Evolutionary conservation across 2,797 vertebrate genomes (phyloP).

Genomic region (Iguana delicatissima): DNA sequence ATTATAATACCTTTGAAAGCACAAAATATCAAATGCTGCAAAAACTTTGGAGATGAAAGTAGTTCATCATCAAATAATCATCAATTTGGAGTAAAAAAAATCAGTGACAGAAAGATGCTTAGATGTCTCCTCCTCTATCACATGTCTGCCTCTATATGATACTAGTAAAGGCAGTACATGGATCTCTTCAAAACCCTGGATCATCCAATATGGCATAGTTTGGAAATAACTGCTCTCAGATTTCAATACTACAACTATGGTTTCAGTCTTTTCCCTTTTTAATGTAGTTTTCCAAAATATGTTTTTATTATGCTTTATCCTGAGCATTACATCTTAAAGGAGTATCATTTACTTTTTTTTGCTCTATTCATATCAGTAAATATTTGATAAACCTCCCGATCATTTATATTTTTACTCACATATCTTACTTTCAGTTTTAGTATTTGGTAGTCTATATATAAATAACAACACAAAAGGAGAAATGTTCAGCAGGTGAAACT

Average conservation of each 20-base stretch:
- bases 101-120: not conserved
- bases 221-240: not conserved
- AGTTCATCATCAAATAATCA: not conserved
- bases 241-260: not conserved
- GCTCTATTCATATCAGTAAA: not conserved
- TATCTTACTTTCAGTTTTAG: not conserved
- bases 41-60: not conserved
- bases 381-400: not conserved
- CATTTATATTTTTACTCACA: not conserved
- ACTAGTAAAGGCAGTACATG: not conserved
- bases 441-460: not conserved
- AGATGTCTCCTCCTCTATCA: not conserved
- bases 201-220: not conserved
- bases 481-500: not conserved
- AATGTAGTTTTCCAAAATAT: not conserved
- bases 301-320: not conserved
- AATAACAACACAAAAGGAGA: not conserved
- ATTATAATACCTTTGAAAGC: not conserved
- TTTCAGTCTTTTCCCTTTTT: not conserved
- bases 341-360: conserved; percentile 1
- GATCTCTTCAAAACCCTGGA: not conserved
- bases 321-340: not conserved
- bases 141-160: not conserved
- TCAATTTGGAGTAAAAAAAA: not conserved
- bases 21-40: not conserved